Evolutionary conservation across 1,140 invertebrate genomes (phyloP), one percentile per base, ranked within the genome.

Genomic region (Bombus affinis): DNA sequence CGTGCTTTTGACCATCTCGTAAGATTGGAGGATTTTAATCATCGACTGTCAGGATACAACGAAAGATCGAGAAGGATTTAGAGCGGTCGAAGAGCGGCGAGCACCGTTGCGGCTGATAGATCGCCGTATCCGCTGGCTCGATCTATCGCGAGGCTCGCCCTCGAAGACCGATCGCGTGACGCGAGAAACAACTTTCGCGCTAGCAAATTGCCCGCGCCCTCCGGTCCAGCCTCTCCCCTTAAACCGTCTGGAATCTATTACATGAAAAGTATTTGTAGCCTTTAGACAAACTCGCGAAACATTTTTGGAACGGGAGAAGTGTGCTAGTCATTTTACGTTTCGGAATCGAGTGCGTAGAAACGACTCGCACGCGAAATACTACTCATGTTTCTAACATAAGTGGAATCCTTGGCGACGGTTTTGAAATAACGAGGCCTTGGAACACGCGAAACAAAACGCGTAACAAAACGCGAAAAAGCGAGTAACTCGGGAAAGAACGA

Each of bases 121-220:
- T 78, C 74, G 37, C 62, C 44, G 75, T 42, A 47, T 22, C 35
- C 57, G 18, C 47, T 53, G 18, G 78, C 75, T 70, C 66, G 72
- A 88, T 88, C 77, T 70, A 57, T 35, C 44, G 73, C 10, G 47
- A 76, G 44, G 66, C 13, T 86, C 44, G 37, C 57, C 66, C 59
- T 25, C 62, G 80, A 87, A 66, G 85, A 87, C 73, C 85, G 87
- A 88, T 86, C 85, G 77, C 78, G 74, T 76, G 79, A 75, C 71
- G 74, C 80, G 37, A 42, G 73, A 25, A 44, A 35, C 57, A 32
- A 44, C 82, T 84, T 84, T 87, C 72, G 53, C 85, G 86, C 37
- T 42, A 47, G 32, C 71, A 76, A 85, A 78, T 88, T 85, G 25
- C 77, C 76, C 47, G 47, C 47, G 47, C 47, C 47, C 47, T 53